Evolutionary conservation across 2,888 invertebrate genomes (phyloP), one percentile per base, ranked within the genome.

Genomic region (Aproaerema taeniolella): DNA sequence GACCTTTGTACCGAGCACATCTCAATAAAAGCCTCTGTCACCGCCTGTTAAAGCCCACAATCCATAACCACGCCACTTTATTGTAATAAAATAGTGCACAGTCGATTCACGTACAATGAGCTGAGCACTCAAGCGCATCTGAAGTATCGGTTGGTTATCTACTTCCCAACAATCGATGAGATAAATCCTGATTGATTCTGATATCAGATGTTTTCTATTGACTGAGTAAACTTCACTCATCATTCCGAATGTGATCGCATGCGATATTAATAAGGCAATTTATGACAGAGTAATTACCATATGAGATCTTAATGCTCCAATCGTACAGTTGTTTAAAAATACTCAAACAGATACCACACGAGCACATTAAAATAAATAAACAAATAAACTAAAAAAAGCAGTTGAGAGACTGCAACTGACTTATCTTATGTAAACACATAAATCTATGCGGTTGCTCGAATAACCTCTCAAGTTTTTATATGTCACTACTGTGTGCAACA

Each of bases 111-210:
- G 39, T 42, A 65, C 68, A 67, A 67, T 57, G 60, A 53, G 28
- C 28, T 24, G 13, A 28, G 57, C 69, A 55, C 54, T 64, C 61
- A 59, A 71, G 66, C 65, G 63, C 59, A 58, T 69, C 56, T 62
- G 57, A 58, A 67, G 58, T 63, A 54, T 58, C 63, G 53, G 51
- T 58, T 55, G 57, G 60, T 67, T 81, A 78, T 80, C 74, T 54
- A 56, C 58, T 58, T 45, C 43, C 51, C 26, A 26, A 53, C 66
- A 63, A 63, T 68, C 63, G 52, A 58, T 58, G 78, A 81, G 79
- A 79, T 71, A 63, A 56, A 46, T 66, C 66, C 60, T 47, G 46
- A 55, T 47, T 51, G 2, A 15, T 11, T 10, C 26, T 42, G 55
- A 44, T 71, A 72, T 65, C 61, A 49, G 47, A 50, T 53, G 49